Evolutionary conservation across 2,888 invertebrate species (phyloP).

Genomic region (Scaptomyza flava): DNA sequence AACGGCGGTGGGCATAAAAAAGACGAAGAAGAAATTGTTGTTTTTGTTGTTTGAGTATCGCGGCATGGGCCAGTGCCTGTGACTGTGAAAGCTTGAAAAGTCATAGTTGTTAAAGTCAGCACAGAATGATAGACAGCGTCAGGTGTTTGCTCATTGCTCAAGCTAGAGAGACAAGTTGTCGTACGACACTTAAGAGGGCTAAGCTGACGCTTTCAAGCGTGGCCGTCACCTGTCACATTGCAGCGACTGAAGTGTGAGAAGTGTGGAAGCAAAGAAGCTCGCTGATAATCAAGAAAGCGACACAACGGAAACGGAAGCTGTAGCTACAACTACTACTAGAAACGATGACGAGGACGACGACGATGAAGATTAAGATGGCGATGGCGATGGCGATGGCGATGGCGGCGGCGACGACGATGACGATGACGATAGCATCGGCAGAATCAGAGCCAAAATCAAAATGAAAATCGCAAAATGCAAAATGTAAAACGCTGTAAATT

Average conservation of each 20-base stretch:
- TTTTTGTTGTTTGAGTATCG: conserved; percentile 40
- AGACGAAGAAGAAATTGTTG: conserved; percentile 16
- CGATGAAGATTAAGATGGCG: not conserved
- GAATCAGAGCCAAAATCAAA: conserved; percentile 51
- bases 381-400: not conserved
- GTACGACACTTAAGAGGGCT: conserved; percentile 16
- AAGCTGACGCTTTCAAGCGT: conserved; percentile 1
- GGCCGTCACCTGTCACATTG: conserved; percentile 18
- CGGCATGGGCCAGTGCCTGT: not conserved
- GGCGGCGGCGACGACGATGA: not conserved
- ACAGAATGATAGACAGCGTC: conserved; percentile 13
- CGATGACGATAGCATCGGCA: conserved; percentile 23
- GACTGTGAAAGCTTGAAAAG: conserved; percentile 8
- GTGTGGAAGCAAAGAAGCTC: conserved; percentile 24
- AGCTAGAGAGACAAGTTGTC: conserved; percentile 1
- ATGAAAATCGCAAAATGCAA: conserved; percentile 58
- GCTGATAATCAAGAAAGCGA: conserved; percentile 58
- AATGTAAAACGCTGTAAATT: conserved; percentile 67
- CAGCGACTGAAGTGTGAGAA: conserved; percentile 2
- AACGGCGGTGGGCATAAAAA: conserved; percentile 21
- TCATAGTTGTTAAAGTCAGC: conserved; percentile 28
- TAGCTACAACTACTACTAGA: conserved; percentile 30
- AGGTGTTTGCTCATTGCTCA: conserved; percentile 34
- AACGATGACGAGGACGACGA: conserved; percentile 1
- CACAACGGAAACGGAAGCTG: conserved; percentile 57